phyloP scores from a whole-genome alignment of 1,140 invertebrate genomes.

The Sinella curviseta region DNA sequence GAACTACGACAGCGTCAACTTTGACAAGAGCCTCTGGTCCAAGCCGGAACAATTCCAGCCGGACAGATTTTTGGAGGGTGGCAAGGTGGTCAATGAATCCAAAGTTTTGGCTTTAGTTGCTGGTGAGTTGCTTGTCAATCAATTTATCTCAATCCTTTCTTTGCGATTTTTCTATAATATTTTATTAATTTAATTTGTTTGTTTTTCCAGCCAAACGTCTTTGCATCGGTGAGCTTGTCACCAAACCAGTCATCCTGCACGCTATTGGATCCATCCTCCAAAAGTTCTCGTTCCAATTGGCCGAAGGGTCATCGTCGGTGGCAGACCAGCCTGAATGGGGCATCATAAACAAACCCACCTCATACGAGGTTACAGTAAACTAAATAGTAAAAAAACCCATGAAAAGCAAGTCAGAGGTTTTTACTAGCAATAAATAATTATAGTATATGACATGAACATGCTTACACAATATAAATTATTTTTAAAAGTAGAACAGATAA shows the following conservation, averaged over 20 bases:
- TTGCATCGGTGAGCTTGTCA: background rate
- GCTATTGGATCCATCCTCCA: background rate
- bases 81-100: background rate
- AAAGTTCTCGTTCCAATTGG: background rate
- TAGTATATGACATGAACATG: too few species aligned
- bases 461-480: too few species aligned
- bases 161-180: background rate
- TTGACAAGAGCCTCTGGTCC: background rate
- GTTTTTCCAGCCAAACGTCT: constrained; percentile 10
- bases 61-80: background rate
- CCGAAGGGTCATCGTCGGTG: background rate
- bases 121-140: background rate
- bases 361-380: background rate
- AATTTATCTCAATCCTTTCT: background rate
- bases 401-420: too few species aligned
- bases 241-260: background rate
- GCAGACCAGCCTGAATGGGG: background rate
- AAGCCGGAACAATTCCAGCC: background rate
- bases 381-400: background rate
- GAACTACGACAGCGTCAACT: constrained; percentile 22
- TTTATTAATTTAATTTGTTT: background rate
- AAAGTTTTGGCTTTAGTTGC: background rate
- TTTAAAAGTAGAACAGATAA: too few species aligned
- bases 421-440: too few species aligned
- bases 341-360: background rate